Conservation (phyloP, 2,888 invertebrate species). For the Lochmaea crataegi region DNA sequence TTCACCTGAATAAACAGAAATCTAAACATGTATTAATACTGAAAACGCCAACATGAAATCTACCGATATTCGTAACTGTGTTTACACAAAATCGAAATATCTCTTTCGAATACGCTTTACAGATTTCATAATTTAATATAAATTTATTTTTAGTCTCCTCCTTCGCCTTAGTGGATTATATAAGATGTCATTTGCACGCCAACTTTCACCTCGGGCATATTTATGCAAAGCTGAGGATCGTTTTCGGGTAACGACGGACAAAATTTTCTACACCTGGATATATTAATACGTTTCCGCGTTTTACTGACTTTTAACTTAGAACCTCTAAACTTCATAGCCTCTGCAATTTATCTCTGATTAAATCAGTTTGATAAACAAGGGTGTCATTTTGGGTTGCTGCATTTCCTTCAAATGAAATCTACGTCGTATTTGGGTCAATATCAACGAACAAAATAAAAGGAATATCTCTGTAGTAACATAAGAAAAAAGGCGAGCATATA, state of each 20-base stretch:
- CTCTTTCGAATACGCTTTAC: constrained; percentile 22
- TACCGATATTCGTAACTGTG: not conserved
- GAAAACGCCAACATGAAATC: not conserved
- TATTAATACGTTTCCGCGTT: constrained; percentile 27
- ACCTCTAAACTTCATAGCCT: too few species aligned
- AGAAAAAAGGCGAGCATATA: too few species aligned
- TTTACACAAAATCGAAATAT: constrained; percentile 17
- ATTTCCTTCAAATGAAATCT: too few species aligned
- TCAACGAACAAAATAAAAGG: too few species aligned
- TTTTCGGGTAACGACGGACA: constrained; percentile 22
- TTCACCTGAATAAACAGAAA: not conserved
- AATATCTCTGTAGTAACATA: too few species aligned
- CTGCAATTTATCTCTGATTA: too few species aligned
- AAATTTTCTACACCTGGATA: constrained; percentile 30
- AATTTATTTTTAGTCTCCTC: constrained; percentile 23
- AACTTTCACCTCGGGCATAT: constrained; percentile 29
- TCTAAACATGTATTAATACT: not conserved
- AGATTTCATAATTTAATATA: constrained; percentile 33
- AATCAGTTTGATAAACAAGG: too few species aligned
- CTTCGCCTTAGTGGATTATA: constrained; percentile 25
- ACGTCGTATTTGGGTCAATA: too few species aligned
- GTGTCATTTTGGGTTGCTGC: too few species aligned
- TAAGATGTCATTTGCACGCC: constrained; percentile 32
- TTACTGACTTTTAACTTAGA: too few species aligned
- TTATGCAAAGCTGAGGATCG: constrained; percentile 31